Conservation (phyloP, 2,888 invertebrate species). For the Schizaphis graminum region DNA sequence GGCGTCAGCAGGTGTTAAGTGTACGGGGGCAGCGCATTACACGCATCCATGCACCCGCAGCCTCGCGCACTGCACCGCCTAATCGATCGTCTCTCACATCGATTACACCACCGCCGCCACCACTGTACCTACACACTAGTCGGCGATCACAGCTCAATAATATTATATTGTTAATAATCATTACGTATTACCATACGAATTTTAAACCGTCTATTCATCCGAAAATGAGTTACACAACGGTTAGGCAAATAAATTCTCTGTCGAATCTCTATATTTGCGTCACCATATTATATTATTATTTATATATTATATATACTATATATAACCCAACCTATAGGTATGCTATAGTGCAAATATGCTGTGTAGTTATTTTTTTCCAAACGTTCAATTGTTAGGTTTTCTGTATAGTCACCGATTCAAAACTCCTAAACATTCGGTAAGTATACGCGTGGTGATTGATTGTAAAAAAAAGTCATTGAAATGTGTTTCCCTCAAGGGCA, state of each 20-base stretch:
- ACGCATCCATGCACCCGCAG: conserved; percentile 58
- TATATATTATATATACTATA: too few relatives aligned
- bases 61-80: conserved; percentile 49
- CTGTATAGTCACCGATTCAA: background rate
- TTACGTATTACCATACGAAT: background rate
- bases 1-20: conserved; percentile 63
- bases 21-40: conserved; percentile 60
- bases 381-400: background rate
- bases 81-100: conserved; percentile 40
- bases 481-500: background rate
- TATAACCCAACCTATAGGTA: too few relatives aligned
- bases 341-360: background rate
- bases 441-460: background rate
- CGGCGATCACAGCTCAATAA: conserved; percentile 33
- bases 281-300: background rate
- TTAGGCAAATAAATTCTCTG: background rate
- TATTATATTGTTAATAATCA: background rate
- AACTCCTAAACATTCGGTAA: background rate
- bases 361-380: background rate
- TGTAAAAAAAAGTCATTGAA: background rate
- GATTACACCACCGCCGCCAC: conserved; percentile 3
- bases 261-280: background rate
- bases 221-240: background rate
- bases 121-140: background rate
- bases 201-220: background rate